A percentile compares a stretch with the other conserved stretches of the same genome.
These are phyloP conservation scores for Beaufortia kweichowensis DNA, from an alignment of 2,113 vertebrate species.

Conservation along the genomic window DNA sequence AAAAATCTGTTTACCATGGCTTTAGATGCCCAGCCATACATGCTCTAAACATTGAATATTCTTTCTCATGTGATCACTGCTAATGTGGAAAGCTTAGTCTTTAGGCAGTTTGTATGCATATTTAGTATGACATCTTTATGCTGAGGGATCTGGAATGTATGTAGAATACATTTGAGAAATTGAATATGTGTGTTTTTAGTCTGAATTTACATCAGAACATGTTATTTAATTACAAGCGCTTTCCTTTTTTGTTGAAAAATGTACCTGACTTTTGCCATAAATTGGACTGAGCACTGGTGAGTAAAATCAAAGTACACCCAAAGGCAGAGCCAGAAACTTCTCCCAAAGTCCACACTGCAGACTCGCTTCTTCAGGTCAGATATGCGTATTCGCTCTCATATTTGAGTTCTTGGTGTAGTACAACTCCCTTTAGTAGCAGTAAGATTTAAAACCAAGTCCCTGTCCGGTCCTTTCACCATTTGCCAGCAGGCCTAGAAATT, in stretches of 20 bases:
- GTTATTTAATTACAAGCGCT: conserved; percentile 61
- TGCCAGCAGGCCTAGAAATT: conserved; percentile 30
- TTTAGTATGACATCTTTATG: conserved; percentile 33
- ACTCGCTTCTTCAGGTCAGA: conserved; percentile 20
- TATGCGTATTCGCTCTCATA: conserved; percentile 23
- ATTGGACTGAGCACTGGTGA: conserved; percentile 37
- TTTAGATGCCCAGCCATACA: neutral
- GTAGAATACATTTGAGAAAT: conserved; percentile 31
- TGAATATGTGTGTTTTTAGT: conserved; percentile 4
- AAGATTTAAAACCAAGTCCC: conserved; percentile 51
- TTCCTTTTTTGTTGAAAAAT: conserved; percentile 65
- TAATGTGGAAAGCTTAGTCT: neutral
- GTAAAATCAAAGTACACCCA: conserved; percentile 26
- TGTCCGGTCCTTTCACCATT: conserved; percentile 36
- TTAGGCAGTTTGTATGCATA: neutral
- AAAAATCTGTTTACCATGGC: conserved; percentile 1
- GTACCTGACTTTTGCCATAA: conserved; percentile 61
- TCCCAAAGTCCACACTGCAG: neutral
- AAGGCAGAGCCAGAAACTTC: conserved; percentile 40
- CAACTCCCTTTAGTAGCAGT: conserved; percentile 50
- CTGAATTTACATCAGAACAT: conserved; percentile 30
- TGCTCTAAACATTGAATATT: neutral
- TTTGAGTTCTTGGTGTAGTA: conserved; percentile 37
- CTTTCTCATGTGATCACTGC: neutral
- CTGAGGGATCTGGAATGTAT: conserved; percentile 34